These are phyloP conservation scores for Tinamus major DNA, from an alignment of 2,797 vertebrate genomes.

Conservation along the genomic window DNA sequence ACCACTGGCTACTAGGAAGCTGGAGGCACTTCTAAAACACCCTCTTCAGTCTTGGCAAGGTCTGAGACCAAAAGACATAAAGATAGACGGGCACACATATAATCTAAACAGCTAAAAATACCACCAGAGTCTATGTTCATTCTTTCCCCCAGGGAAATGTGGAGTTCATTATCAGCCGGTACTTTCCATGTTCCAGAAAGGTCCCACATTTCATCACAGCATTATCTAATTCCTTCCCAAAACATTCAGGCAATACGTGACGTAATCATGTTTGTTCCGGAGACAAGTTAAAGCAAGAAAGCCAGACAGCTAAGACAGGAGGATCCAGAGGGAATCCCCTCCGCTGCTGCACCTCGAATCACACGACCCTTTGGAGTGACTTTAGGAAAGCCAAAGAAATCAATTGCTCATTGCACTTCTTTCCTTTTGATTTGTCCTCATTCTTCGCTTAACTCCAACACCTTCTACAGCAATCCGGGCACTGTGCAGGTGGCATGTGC, in stretches of 20 bases:
- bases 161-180: background rate
- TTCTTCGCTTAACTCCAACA: constrained; percentile 5
- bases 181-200: constrained; percentile 4
- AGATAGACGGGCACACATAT: background rate
- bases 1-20: background rate
- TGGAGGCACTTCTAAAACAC: background rate
- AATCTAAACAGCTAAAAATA: constrained; percentile 29
- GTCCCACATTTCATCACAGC: constrained; percentile 3
- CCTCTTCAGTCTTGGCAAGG: background rate
- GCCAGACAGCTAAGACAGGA: background rate
- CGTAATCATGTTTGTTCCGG: background rate
- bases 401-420: background rate
- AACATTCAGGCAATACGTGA: constrained; percentile 1
- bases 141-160: background rate
- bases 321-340: constrained; percentile 43
- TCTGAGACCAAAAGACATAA: background rate
- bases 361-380: background rate
- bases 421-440: constrained; percentile 9
- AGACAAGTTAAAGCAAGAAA: background rate
- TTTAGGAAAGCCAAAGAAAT: background rate
- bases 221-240: constrained; percentile 33
- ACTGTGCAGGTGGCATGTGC: background rate
- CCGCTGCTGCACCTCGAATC: background rate
- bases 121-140: background rate
- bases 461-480: background rate